Evolutionary conservation across 2,113 vertebrate species (phyloP), one percentile per base, ranked within the genome.

Genomic region (Sylvicapra grimmia): DNA sequence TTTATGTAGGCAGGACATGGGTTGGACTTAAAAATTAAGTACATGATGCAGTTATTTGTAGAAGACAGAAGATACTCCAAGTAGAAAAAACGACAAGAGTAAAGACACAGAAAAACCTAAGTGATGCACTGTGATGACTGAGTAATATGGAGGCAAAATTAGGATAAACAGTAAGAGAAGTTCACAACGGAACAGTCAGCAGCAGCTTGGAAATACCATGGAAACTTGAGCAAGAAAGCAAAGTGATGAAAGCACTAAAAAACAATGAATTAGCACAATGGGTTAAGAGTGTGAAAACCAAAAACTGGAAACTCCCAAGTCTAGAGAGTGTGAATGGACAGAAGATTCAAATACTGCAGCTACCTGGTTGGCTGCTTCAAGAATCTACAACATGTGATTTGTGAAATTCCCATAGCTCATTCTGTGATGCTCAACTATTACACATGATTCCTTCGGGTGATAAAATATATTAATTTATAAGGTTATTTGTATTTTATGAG

Each of bases 331-430:
- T 80, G 36, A 93, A 53, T 9, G 0, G 11, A 65, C 16, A 40
- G 0, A 92, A 77, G 29, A 25, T 58, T 90, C 82, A 83, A 77
- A 85, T 13, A 14, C 27, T 82, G 12, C 12, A 27, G 36, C 33
- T 2, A 33, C 14, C 9, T 88, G 47, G 63, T 16, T 13, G 19
- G 68, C n/a, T 40, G 36, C 15, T n/a, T 96, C 21, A 86, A 59
- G 33, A 7, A 0, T 56, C 4, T 15, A 4, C 40, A 29, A 33
- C 4, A 8, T 44, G 2, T 7, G 12, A n/a, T 25, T 9, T 4
- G 33, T 29, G 29, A 85, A 51, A 86, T 75, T 75, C 21, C 56
- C 19, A 21, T 36, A 54, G 25, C 14, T 4, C 1, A 53, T 36
- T 21, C 13, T 44, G 33, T 58, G 18, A 84, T 19, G 31, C 4